phyloP scores from a whole-genome alignment of 2,113 vertebrate genomes.

The Ictalurus punctatus region DNA sequence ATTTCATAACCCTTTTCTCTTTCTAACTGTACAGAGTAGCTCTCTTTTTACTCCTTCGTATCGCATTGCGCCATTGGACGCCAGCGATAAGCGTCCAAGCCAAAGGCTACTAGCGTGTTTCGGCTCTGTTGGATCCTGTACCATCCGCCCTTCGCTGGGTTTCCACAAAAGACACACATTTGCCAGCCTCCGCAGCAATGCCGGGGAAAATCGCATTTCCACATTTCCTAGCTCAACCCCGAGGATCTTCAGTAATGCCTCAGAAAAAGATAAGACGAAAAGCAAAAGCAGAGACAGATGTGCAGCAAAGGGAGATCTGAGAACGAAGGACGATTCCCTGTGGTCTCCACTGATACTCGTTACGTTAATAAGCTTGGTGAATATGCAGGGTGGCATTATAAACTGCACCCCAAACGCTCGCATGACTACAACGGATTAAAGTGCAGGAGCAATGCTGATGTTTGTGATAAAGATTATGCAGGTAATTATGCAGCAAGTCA shows the following conservation, averaged over 20 bases:
- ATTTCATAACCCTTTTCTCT: conserved; percentile 41
- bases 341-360: conserved; percentile 44
- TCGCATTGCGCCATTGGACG: conserved; percentile 58
- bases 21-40: conserved; percentile 53
- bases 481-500: background rate
- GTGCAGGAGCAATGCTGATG: background rate
- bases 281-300: conserved; percentile 60
- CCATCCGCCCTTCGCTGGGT: conserved; percentile 50
- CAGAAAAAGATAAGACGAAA: conserved; percentile 48
- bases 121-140: conserved; percentile 54
- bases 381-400: background rate
- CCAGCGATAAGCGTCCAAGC: conserved; percentile 64
- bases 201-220: conserved; percentile 51
- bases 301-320: conserved; percentile 34
- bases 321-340: conserved; percentile 40
- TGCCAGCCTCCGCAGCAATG: conserved; percentile 55
- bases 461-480: background rate
- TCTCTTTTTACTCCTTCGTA: conserved; percentile 56
- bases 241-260: conserved; percentile 57
- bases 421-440: conserved; percentile 21
- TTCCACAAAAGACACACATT: conserved; percentile 60
- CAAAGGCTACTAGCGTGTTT: conserved; percentile 58
- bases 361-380: conserved; percentile 36
- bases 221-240: conserved; percentile 40
- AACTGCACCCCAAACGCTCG: background rate